Conservation (phyloP, 2,113 vertebrate genomes). For the Antigone vipio region DNA sequence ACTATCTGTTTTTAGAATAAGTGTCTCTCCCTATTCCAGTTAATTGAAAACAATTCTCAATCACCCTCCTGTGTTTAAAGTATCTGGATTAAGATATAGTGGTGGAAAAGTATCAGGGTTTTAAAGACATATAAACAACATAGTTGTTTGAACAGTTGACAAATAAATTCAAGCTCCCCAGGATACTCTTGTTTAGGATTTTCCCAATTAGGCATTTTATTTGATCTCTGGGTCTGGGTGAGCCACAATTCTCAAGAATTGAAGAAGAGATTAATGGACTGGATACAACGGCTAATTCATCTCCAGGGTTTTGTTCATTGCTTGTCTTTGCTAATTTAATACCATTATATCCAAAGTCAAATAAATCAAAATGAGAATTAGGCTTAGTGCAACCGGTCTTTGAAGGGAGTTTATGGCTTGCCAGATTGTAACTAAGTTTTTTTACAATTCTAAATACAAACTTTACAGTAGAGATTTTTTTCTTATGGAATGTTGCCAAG, state of each 20-base stretch:
- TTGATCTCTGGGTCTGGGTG: slow-evolving; percentile 80
- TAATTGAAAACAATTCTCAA: slow-evolving; percentile 84
- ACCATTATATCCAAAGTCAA: slow-evolving; percentile 72
- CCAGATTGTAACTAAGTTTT: not conserved
- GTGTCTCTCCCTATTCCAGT: slow-evolving; percentile 74
- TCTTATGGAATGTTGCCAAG: not conserved
- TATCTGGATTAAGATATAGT: slow-evolving; percentile 77
- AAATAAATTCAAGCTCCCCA: slow-evolving; percentile 80
- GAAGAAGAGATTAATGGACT: slow-evolving; percentile 81
- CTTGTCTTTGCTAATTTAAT: slow-evolving; percentile 81
- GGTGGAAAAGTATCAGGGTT: slow-evolving; percentile 70
- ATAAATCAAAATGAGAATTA: slow-evolving; percentile 84
- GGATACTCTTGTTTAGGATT: slow-evolving; percentile 81
- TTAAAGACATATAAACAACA: slow-evolving; percentile 83
- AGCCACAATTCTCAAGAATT: slow-evolving; percentile 79
- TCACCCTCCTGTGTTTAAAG: slow-evolving; percentile 78
- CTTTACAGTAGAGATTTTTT: not conserved
- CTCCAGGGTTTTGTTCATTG: slow-evolving; percentile 79
- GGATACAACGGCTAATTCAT: slow-evolving; percentile 80
- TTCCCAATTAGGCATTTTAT: slow-evolving; percentile 86
- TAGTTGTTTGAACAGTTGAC: slow-evolving; percentile 81
- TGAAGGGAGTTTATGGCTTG: not conserved
- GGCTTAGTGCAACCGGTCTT: slow-evolving; percentile 36
- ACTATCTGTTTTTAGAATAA: slow-evolving; percentile 77
- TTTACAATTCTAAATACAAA: not conserved